Base-by-base conservation (phyloP, 2,797 vertebrate species). In the Melanitta fusca region DNA sequence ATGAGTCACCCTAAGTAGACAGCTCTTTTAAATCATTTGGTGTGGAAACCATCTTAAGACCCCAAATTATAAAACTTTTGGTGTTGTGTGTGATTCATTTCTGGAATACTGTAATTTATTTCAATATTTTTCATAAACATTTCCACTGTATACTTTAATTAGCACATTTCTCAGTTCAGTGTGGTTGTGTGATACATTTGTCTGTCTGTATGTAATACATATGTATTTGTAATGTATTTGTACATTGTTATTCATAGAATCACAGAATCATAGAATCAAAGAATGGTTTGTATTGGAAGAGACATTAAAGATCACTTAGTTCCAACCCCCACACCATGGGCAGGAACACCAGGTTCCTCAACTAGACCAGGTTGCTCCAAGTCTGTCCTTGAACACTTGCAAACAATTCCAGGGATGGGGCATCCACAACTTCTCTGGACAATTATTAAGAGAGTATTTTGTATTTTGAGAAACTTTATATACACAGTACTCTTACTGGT, bases 171-270 rank as follows among this genome's bases (percentile, higher is more conserved):
- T 84, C 24, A 56, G 11, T 80, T 80, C 14, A 34, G 2, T 2
- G 47, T 75, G 3, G 0, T 56, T 66, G 24, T 87, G 47, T 3
- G 1, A 43, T 58, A 24, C 4, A 49, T 0, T 2, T 3, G 32
- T 32, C 41, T 75, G 34, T 43, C 8, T 43, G 43, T 43, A 19
- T 43, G 8, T 43, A 43, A 43, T 43, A 43, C 36, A 36, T 36
- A 36, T 36, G 36, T 36, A 36, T 36, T 36, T 36, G 36, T 36
- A 36, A 36, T 36, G 43, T 43, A 43, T 43, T 43, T 43, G 43
- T 43, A 18, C 43, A 43, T 43, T 19, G 43, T 11, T 86, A 36
- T 17, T 54, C 49, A 51, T 14, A 51, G 49, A 51, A 51, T 58
- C 49, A 51, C 24, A 51, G 25, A 51, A 51, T 51, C 49, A 27